Percentiles rank a stretch among this genome's conserved stretches.
Conservation (phyloP, 2,888 invertebrate species). For the Formica aserva region DNA sequence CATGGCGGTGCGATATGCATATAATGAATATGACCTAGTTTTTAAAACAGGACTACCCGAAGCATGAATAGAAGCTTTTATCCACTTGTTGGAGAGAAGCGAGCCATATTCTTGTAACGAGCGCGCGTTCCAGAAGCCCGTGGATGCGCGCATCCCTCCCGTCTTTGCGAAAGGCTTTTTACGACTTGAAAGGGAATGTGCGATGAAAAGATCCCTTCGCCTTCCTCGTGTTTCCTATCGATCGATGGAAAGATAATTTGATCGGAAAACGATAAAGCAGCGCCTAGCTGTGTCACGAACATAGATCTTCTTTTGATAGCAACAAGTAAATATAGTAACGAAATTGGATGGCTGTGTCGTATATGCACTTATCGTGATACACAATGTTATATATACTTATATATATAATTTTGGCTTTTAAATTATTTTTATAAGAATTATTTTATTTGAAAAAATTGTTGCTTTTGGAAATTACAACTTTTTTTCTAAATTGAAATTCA, state of each 20-base stretch:
- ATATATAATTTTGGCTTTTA: background rate
- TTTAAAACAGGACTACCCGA: slow-evolving; percentile 71
- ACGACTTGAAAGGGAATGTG: slow-evolving; percentile 62
- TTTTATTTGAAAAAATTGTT: slow-evolving; percentile 7
- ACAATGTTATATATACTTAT: background rate
- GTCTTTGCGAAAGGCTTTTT: slow-evolving; percentile 71
- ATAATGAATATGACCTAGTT: slow-evolving; percentile 83
- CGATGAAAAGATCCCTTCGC: slow-evolving; percentile 57
- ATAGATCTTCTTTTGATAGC: slow-evolving; percentile 51
- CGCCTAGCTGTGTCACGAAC: slow-evolving; percentile 47
- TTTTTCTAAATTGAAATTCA: background rate
- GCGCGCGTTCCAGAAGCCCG: slow-evolving; percentile 61
- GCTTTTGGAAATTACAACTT: background rate
- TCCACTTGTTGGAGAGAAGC: slow-evolving; percentile 75
- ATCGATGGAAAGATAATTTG: slow-evolving; percentile 58
- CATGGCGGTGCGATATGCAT: slow-evolving; percentile 63
- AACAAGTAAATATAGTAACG: slow-evolving; percentile 42
- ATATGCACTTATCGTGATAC: background rate
- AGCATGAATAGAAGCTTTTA: slow-evolving; percentile 78
- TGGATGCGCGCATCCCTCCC: slow-evolving; percentile 47
- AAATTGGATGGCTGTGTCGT: slow-evolving; percentile 27
- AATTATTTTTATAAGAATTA: background rate
- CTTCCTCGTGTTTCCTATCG: slow-evolving; percentile 45
- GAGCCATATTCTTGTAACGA: slow-evolving; percentile 70
- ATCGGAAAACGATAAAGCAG: slow-evolving; percentile 64